Base-by-base conservation (phyloP, 2,888 invertebrate species). In the Euspilapteryx auroguttella region DNA sequence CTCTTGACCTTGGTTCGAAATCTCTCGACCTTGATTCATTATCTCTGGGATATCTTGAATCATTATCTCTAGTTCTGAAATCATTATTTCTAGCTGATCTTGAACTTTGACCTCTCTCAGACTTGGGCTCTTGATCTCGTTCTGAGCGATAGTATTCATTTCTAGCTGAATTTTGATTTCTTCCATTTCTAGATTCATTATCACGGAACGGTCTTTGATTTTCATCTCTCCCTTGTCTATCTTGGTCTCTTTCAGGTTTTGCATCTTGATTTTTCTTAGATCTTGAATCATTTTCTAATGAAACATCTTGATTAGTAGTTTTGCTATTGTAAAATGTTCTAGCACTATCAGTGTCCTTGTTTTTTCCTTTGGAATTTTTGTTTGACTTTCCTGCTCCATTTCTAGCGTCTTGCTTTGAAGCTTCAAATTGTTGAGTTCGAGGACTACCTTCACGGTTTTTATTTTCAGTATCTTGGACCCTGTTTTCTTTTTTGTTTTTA, bases 341-440 rank as follows among this genome's bases (percentile, higher is more conserved):
- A 30, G 53, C 51, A 29, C n/a, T 21, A 26, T 68, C 66, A 25
- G 49, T 31, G 28, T 71, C 69, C 45, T 62, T 69, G 23, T 42
- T 40, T 24, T 38, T 37, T 22, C 33, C 35, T 8, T 41, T 40
- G 25, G 40, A 37, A 27, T 29, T 15, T 33, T n/a, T 28, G 15
- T 28, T 32, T 21, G 28, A 14, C 24, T 34, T 34, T 21, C 25
- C 23, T 12, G 17, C 22, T 6, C 32, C 21, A 6, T 32, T 37
- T 15, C 32, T 38, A 4, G 34, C 30, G 14, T 46, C 14, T 40
- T 21, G 41, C 27, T 12, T 45, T 25, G 21, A 13, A 8, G 26
- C 4, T n/a, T 22, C 14, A 9, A 14, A 14, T 13, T 28, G n/a
- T 23, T 11, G 13, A 22, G 6, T 23, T 7, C 10, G 21, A 4